These are phyloP conservation scores for Brachypalpus laphriformis DNA, from an alignment of 2,888 invertebrate genomes.

Conservation along the genomic window DNA sequence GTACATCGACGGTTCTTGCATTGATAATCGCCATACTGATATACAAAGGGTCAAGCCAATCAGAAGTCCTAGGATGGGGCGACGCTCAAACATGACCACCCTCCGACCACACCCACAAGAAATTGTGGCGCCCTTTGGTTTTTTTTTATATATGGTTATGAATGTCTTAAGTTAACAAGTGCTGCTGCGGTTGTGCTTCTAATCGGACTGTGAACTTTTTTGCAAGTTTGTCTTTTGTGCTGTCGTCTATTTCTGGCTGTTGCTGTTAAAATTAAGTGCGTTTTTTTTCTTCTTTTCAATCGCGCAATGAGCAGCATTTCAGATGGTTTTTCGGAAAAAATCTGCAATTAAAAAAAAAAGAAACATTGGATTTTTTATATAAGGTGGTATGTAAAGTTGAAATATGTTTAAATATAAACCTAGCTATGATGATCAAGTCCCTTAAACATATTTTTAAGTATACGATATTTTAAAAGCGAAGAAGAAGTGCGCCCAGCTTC, in stretches of 20 bases:
- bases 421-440: no score
- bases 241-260: conserved; percentile 54
- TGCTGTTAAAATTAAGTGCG: conserved; percentile 57
- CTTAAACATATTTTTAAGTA: no score
- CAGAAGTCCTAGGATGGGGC: conserved; percentile 80
- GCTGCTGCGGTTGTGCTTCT: conserved; percentile 46
- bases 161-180: background rate
- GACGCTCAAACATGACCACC: conserved; percentile 81
- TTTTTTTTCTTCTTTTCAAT: conserved; percentile 71
- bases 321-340: conserved; percentile 46
- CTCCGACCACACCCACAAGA: conserved; percentile 50
- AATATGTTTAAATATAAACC: no score
- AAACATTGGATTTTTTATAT: no score
- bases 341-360: conserved; percentile 40
- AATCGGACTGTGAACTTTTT: conserved; percentile 56
- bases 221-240: conserved; percentile 36
- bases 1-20: conserved; percentile 79
- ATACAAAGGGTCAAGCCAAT: conserved; percentile 81
- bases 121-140: conserved; percentile 40
- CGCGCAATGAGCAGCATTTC: conserved; percentile 73
- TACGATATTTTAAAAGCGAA: no score
- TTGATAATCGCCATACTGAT: conserved; percentile 82
- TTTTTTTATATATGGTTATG: conserved; percentile 12
- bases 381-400: no score
- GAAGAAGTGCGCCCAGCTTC: no score